A percentile compares a stretch with the other conserved stretches of the same genome.
phyloP scores from a whole-genome alignment of 2,113 vertebrate genomes.

The Notothenia coriiceps region DNA sequence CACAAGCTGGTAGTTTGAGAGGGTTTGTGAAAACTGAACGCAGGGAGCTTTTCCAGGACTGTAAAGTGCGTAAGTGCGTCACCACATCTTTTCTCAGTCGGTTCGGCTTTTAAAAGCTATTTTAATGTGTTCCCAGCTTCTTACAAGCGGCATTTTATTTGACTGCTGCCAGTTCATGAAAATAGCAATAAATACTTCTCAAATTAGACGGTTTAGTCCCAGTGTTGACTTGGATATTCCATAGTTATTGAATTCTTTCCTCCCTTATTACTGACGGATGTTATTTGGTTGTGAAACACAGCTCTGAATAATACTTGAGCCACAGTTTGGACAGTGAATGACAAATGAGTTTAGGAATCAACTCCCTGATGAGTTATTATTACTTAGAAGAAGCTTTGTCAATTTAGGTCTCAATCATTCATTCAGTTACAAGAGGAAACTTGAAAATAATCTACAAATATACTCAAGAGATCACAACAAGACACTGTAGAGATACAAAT shows the following conservation, averaged over 20 bases:
- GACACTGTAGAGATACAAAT: neutral
- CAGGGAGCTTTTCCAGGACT: neutral
- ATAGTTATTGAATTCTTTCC: neutral
- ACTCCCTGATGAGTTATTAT: neutral
- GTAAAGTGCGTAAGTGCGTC: neutral
- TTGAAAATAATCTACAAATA: neutral
- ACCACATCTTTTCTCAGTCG: neutral
- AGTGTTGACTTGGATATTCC: neutral
- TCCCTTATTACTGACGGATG: neutral
- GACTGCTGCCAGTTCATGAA: slow-evolving; percentile 32
- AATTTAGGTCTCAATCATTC: neutral
- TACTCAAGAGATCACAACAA: neutral
- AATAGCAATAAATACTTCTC: neutral
- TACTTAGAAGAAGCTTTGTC: neutral
- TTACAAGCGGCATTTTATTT: slow-evolving; percentile 28
- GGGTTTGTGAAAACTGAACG: neutral
- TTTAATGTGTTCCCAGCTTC: slow-evolving; percentile 22
- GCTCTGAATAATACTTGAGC: neutral
- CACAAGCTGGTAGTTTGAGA: neutral
- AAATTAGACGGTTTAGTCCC: neutral
- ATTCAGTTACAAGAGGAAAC: neutral
- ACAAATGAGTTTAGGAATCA: neutral
- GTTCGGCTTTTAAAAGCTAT: neutral
- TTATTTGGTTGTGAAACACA: neutral
- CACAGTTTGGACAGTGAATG: neutral